Percentiles rank a stretch among this genome's conserved stretches.
These are phyloP conservation scores for Coracias cyanogaster DNA, from an alignment of 2,797 vertebrate species.

Conservation along the genomic window DNA sequence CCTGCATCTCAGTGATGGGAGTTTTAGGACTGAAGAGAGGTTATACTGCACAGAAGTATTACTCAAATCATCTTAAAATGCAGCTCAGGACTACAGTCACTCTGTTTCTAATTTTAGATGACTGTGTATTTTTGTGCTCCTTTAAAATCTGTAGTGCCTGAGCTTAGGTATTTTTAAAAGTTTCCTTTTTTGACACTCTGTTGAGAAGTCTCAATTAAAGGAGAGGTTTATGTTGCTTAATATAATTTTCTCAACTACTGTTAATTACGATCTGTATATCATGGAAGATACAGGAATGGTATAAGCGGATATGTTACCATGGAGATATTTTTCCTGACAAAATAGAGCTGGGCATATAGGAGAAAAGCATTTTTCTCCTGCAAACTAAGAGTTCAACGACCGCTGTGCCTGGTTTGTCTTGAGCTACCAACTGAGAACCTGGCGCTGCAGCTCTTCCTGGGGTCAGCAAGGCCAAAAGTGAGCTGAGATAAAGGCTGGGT, in stretches of 20 bases:
- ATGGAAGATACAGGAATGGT: background rate
- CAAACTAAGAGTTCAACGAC: background rate
- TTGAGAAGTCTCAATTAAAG: background rate
- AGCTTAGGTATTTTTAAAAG: background rate
- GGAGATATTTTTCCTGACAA: slow-evolving; percentile 25
- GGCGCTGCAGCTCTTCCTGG: background rate
- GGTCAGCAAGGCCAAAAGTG: background rate
- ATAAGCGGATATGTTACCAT: background rate
- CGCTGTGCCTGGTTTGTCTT: background rate
- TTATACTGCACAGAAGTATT: background rate
- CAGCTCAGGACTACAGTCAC: background rate
- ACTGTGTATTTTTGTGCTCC: background rate
- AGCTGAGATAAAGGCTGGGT: background rate
- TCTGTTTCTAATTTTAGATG: background rate
- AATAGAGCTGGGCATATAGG: background rate
- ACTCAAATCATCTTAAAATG: background rate
- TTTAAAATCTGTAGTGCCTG: background rate
- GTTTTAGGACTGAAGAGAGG: background rate
- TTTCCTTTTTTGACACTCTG: background rate
- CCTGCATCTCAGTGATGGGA: background rate
- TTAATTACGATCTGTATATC: slow-evolving; percentile 8
- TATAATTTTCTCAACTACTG: background rate
- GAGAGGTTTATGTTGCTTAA: background rate
- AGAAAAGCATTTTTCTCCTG: background rate
- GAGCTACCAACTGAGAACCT: background rate